phyloP scores from a whole-genome alignment of 2,113 vertebrate genomes.

The Xenus cinereus region DNA sequence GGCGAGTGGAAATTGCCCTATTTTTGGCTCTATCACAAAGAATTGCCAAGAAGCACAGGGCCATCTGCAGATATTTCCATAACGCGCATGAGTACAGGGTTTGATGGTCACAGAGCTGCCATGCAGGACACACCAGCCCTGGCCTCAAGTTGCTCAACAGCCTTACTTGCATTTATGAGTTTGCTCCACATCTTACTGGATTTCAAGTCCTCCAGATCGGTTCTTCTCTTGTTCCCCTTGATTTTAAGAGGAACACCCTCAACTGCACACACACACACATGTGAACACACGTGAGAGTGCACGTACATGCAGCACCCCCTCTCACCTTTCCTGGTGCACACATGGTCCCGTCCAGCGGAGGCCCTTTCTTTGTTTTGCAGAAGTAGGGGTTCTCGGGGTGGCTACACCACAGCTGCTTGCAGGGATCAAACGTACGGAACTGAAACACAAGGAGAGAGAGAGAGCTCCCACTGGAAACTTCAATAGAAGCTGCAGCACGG shows the following conservation, averaged over 20 bases:
- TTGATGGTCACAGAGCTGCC: background rate
- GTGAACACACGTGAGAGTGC: fast-evolving
- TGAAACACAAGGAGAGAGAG: slow-evolving; percentile 64
- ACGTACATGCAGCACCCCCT: fast-evolving
- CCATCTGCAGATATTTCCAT: background rate
- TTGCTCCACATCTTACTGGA: background rate
- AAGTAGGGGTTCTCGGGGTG: slow-evolving; percentile 98
- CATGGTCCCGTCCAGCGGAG: slow-evolving; percentile 94
- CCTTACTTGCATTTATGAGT: background rate
- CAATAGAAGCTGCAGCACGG: background rate
- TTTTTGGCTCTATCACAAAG: background rate
- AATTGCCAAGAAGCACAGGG: background rate
- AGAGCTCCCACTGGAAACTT: background rate
- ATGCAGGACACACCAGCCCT: background rate
- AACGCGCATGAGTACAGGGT: fast-evolving
- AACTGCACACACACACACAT: fast-evolving
- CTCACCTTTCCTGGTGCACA: slow-evolving; percentile 93
- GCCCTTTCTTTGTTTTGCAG: slow-evolving; percentile 99
- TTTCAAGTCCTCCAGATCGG: background rate
- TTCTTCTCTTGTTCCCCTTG: background rate
- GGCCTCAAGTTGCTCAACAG: background rate
- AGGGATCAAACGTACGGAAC: slow-evolving; percentile 96
- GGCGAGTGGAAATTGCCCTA: background rate
- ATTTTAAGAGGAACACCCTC: background rate
- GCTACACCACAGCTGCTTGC: slow-evolving; percentile 98